Percentiles rank a stretch among this genome's conserved stretches.
phyloP scores from a whole-genome alignment of 2,113 vertebrate genomes.

The Delphinus delphis region DNA sequence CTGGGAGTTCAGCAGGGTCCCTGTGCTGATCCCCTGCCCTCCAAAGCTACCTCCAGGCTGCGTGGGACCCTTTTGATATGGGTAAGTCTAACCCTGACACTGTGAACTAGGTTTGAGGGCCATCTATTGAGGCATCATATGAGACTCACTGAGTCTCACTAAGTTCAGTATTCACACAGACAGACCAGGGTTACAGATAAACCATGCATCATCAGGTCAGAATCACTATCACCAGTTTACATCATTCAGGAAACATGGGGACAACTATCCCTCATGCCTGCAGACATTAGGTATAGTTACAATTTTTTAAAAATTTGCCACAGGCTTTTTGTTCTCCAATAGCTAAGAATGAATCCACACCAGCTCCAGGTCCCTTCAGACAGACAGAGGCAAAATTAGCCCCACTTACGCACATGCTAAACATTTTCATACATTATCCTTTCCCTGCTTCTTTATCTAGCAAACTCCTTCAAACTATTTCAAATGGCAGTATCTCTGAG shows the following conservation, averaged over 20 bases:
- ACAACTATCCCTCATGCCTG: not conserved
- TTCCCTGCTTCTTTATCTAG: not conserved
- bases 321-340: not conserved
- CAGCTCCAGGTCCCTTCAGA: not conserved
- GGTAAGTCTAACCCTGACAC: not conserved
- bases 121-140: not conserved
- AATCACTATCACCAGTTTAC: not conserved
- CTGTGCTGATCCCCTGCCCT: too few relatives aligned
- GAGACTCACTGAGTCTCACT: not conserved
- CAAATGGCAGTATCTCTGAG: not conserved
- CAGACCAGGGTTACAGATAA: conserved; percentile 4
- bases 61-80: not conserved
- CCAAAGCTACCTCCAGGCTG: too few relatives aligned
- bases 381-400: not conserved
- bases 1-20: too few relatives aligned
- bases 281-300: not conserved
- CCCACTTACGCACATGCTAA: not conserved
- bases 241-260: not conserved
- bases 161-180: not conserved
- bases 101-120: not conserved
- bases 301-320: not conserved
- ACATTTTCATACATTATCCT: not conserved
- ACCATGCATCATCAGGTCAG: not conserved
- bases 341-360: not conserved
- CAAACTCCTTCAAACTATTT: not conserved